Base-by-base conservation (phyloP, 2,113 vertebrate species). In the Maccullochella peelii region DNA sequence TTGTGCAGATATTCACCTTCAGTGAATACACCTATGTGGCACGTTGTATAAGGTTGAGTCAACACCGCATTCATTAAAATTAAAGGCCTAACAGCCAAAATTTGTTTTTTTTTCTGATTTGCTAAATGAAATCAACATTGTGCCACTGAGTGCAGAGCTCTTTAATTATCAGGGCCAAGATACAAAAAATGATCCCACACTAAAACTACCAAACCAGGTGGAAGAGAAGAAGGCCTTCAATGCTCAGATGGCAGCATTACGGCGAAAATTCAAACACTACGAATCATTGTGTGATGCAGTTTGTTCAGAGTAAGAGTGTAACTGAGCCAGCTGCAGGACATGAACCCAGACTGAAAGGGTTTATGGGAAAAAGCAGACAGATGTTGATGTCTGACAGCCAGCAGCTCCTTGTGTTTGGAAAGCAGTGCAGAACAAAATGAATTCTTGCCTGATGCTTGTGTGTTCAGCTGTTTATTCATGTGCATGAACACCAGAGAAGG, bases 381-480 rank as follows among this genome's bases (percentile, higher is more conserved):
- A 78, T 81, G 77, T 73, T 25, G 57, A 14, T 11, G 7, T 57
- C 21, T 38, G 74, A 77, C 59, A 69, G 77, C 30, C 55, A 79
- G 20, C 14, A 18, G 23, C 25, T 18, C n/a, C 16, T 62, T 33
- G 27, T 72, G 69, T 79, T 70, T 73, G 68, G n/a, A 75, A 73
- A 61, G 61, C 42, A 27, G 23, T 82, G 68, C 65, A 27, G 27
- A 62, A 59, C 75, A 47, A 74, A 6, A 40, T 59, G 23, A 79
- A 11, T 66, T 61, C 7, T 20, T 4, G 2, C 23, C 70, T 6
- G 58, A n/a, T n/a, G 63, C 66, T 78, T 8, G 33, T 8, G 33
- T 8, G 16, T 78, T 69, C 36, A 49, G 8, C 59, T 74, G 55
- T 79, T 88, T 80, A 82, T 69, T 84, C 61, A 49, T 55, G 70